Percentiles rank a stretch among this genome's conserved stretches.
Evolutionary conservation across 1,140 invertebrate species (phyloP).

Genomic region (Drosophila chauvacae): DNA sequence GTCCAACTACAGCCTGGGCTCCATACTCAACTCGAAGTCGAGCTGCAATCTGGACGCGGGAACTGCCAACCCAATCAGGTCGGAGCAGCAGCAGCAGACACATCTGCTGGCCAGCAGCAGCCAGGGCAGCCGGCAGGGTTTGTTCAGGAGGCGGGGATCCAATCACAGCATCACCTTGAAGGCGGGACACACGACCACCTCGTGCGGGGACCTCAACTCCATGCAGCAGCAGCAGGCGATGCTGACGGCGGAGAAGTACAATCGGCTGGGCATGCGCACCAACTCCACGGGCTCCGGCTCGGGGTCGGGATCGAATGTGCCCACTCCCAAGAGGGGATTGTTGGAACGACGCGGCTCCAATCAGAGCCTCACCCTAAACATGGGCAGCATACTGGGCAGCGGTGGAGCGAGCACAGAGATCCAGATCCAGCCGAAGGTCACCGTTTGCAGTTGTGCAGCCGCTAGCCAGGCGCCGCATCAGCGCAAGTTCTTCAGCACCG

Average conservation of each 20-base stretch:
- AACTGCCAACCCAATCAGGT: neutral
- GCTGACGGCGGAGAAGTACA: conserved; percentile 51
- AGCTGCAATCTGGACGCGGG: conserved; percentile 72
- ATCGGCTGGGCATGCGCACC: conserved; percentile 44
- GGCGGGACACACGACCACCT: conserved; percentile 65
- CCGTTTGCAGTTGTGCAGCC: conserved; percentile 64
- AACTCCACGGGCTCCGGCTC: conserved; percentile 54
- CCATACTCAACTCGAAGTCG: conserved; percentile 74
- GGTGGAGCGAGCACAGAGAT: conserved; percentile 24
- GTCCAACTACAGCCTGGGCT: conserved; percentile 77
- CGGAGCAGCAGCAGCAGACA: conserved; percentile 28
- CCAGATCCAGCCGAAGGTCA: conserved; percentile 50
- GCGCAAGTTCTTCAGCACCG: conserved; percentile 83
- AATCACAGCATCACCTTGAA: conserved; percentile 93
- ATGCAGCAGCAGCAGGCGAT: conserved; percentile 66
- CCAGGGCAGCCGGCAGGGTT: conserved; percentile 87
- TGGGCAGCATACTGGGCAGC: conserved; percentile 78
- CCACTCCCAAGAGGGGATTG: conserved; percentile 87
- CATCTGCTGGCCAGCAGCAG: conserved; percentile 28
- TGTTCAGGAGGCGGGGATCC: conserved; percentile 92
- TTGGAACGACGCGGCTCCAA: conserved; percentile 93
- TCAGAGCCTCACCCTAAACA: conserved; percentile 92
- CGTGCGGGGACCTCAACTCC: conserved; percentile 85
- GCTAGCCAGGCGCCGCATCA: conserved; percentile 83
- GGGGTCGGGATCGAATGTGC: conserved; percentile 52